Evolutionary conservation across 2,888 invertebrate genomes (phyloP), one percentile per base, ranked within the genome.

Genomic region (Brachypterus glaber): DNA sequence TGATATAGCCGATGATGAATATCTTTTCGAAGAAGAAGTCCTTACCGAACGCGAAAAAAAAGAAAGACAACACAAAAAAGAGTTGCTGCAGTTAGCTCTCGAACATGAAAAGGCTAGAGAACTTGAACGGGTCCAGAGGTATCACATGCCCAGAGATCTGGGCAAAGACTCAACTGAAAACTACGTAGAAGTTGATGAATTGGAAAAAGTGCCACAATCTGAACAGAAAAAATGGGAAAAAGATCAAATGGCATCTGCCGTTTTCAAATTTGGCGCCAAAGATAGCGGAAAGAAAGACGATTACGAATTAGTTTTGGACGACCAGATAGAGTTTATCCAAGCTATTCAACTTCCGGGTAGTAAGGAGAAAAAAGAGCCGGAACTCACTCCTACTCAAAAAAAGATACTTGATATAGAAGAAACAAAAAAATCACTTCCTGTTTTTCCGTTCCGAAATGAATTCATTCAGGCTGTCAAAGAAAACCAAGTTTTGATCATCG

Each of bases 271-370:
- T 70, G 97, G 97, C 5, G 90, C 96, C 1, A 87, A 84, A 64
- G 88, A 96, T 72, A 81, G 82, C 11, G 64, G 66, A 48, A 68
- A 58, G 39, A 55, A 81, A 58, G 76, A 85, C 57, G 88, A 95
- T 50, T 97, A 97, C 69, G 95, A 97, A 45, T 71, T 95, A 17
- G 68, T 97, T 18, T 66, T 98, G 48, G 95, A 96, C 60, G 96
- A 97, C 64, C 90, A 96, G 66, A 95, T 99, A 55, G 93, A 97
- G 59, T 99, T 98, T 62, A 88, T 98, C 44, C 92, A 97, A 66
- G 85, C 86, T 0, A 63, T 89, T 1, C 82, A 81, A 50, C 71
- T 89, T 60, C 84, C 87, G 45, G 90, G 88, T 56, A 63, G 67
- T 15, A 68, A 67, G 44, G 72, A 68, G 55, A 60, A 73, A 51